Evolutionary conservation across 1,140 invertebrate species (phyloP).

Genomic region (Dinothrombium tinctorium): DNA sequence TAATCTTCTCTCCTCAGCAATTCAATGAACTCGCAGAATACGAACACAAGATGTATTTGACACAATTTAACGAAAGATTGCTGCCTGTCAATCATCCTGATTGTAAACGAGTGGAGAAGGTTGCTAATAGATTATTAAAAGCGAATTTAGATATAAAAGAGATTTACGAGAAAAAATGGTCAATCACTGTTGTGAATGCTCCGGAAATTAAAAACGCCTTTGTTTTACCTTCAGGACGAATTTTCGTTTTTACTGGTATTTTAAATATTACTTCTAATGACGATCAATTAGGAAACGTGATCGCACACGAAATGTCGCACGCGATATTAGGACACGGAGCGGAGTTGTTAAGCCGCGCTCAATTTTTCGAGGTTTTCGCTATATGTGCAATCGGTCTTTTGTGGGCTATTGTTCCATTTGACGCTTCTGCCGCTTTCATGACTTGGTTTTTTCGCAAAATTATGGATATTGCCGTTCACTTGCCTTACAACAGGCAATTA

Average conservation of each 20-base stretch:
- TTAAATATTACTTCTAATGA: conserved; percentile 29
- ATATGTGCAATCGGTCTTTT: conserved; percentile 27
- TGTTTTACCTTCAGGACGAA: conserved; percentile 23
- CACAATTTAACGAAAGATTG: conserved; percentile 18
- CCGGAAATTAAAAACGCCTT: conserved; percentile 17
- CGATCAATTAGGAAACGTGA: conserved; percentile 32
- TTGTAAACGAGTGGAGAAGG: conserved; percentile 19
- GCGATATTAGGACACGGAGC: conserved; percentile 25
- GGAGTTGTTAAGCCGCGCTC: conserved; percentile 26
- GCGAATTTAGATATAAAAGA: conserved; percentile 25
- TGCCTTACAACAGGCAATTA: conserved; percentile 31
- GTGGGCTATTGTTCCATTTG: conserved; percentile 34
- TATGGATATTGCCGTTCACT: conserved; percentile 23
- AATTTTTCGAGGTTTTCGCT: conserved; percentile 26
- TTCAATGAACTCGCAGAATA: conserved; percentile 22
- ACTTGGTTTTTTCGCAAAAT: conserved; percentile 27
- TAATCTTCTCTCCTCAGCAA: conserved; percentile 27
- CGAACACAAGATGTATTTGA: conserved; percentile 20
- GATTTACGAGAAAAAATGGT: conserved; percentile 25
- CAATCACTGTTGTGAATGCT: conserved; percentile 24
- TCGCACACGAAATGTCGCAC: conserved; percentile 42
- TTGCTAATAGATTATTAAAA: conserved; percentile 22
- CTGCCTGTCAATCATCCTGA: conserved; percentile 20
- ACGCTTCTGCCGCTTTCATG: conserved; percentile 27
- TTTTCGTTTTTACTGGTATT: conserved; percentile 35